Conservation (phyloP, 2,113 vertebrate genomes). For the Callionymus lyra region DNA sequence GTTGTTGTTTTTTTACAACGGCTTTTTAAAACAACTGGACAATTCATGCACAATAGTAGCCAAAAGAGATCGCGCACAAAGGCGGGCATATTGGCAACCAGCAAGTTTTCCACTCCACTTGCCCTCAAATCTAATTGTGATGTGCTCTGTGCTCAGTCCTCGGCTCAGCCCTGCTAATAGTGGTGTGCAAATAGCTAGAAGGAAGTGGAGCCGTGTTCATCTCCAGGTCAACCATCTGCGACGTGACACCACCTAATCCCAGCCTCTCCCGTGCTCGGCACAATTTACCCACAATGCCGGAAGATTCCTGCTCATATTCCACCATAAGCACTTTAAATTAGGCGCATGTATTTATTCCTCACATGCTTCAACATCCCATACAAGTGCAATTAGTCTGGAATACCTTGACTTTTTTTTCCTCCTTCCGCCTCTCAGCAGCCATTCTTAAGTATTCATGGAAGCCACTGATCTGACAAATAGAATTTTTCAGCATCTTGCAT, state of each 20-base stretch:
- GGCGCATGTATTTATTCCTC: slow-evolving; percentile 56
- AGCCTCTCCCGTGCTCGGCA: slow-evolving; percentile 23
- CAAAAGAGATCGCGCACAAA: slow-evolving; percentile 6
- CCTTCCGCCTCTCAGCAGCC: slow-evolving; percentile 20
- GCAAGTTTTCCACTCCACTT: slow-evolving; percentile 7
- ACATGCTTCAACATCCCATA: slow-evolving; percentile 60
- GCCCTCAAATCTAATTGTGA: slow-evolving; percentile 17
- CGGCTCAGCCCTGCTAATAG: slow-evolving; percentile 23
- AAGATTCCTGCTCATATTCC: slow-evolving; percentile 28
- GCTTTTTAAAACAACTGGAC: slow-evolving; percentile 17
- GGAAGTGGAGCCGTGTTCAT: slow-evolving; percentile 37
- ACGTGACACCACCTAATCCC: slow-evolving; percentile 37
- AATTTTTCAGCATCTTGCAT: slow-evolving; percentile 71
- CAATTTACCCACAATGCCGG: too few relatives aligned
- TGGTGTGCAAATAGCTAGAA: slow-evolving; percentile 28
- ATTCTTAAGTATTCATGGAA: slow-evolving; percentile 74
- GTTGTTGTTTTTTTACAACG: neutral
- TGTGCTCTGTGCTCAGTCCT: slow-evolving; percentile 4
- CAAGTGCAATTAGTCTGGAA: slow-evolving; percentile 71
- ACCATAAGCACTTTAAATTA: slow-evolving; percentile 42
- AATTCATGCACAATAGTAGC: slow-evolving; percentile 3
- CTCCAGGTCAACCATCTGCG: slow-evolving; percentile 34
- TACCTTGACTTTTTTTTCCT: slow-evolving; percentile 42
- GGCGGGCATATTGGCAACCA: neutral
- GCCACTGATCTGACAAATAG: slow-evolving; percentile 76